A percentile compares a stretch with the other conserved stretches of the same genome.
Evolutionary conservation across 1,140 invertebrate species (phyloP).

Genomic region (Musca vetustissima): DNA sequence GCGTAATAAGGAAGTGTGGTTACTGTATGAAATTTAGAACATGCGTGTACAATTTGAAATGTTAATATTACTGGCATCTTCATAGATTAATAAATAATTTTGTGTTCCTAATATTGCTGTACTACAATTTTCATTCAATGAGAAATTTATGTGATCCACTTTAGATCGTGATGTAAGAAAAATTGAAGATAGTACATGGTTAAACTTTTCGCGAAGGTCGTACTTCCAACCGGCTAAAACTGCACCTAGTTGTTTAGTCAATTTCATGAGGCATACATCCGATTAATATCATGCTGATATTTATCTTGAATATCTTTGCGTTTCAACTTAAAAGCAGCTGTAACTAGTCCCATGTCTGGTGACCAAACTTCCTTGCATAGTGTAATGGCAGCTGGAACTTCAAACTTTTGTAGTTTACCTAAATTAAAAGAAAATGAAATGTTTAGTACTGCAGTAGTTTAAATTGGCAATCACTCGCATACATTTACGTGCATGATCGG

Average conservation of each 20-base stretch:
- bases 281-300: constrained; percentile 87
- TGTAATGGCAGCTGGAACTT: constrained; percentile 89
- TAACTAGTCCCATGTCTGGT: constrained; percentile 94
- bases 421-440: constrained; percentile 17
- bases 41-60: too few relatives aligned
- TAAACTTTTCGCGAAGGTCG: too few relatives aligned
- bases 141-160: too few relatives aligned
- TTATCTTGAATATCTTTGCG: constrained; percentile 92
- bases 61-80: too few relatives aligned
- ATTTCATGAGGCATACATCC: constrained; percentile 89
- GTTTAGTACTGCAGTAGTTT: too few relatives aligned
- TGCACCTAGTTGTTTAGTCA: constrained; percentile 31
- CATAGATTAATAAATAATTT: too few relatives aligned
- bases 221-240: not conserved
- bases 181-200: too few relatives aligned
- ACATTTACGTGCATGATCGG: constrained; percentile 83
- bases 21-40: too few relatives aligned
- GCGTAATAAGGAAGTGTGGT: too few relatives aligned
- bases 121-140: too few relatives aligned
- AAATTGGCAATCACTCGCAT: constrained; percentile 62
- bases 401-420: constrained; percentile 84
- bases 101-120: too few relatives aligned
- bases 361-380: constrained; percentile 91
- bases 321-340: constrained; percentile 96
- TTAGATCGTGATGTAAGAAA: too few relatives aligned